Conservation (phyloP, 2,113 vertebrate genomes). For the Garra rufa region DNA sequence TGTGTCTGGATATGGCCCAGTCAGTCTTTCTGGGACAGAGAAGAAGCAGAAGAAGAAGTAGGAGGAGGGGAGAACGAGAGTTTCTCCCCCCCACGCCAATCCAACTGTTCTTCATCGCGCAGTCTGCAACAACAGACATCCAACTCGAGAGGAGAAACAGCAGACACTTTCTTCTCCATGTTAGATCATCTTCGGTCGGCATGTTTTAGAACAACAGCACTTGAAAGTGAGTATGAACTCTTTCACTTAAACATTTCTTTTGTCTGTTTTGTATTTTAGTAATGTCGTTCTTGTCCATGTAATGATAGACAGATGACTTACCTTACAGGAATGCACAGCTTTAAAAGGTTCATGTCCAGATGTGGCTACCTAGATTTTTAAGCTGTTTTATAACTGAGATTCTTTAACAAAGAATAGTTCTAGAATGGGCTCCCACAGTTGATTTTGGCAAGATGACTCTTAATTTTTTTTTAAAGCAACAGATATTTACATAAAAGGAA, state of each 20-base stretch:
- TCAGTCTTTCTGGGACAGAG: slow-evolving; percentile 62
- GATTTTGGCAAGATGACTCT: slow-evolving; percentile 42
- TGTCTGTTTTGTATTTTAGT: background rate
- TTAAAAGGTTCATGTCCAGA: slow-evolving; percentile 1
- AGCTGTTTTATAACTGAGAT: slow-evolving; percentile 29
- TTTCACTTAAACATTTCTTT: background rate
- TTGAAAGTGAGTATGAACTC: slow-evolving; percentile 29
- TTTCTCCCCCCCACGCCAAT: slow-evolving; percentile 42
- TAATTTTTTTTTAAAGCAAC: slow-evolving; percentile 26
- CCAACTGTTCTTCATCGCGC: slow-evolving; percentile 36
- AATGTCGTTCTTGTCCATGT: background rate
- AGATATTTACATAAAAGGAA: slow-evolving; percentile 40
- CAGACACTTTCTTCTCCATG: slow-evolving; percentile 26
- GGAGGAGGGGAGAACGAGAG: slow-evolving; percentile 22
- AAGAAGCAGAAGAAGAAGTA: slow-evolving; percentile 16
- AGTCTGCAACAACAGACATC: slow-evolving; percentile 60
- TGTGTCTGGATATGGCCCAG: slow-evolving; percentile 78
- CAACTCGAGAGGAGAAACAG: slow-evolving; percentile 67
- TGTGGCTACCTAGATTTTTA: slow-evolving; percentile 36
- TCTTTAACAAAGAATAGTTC: background rate
- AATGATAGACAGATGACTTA: slow-evolving; percentile 19
- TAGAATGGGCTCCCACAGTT: slow-evolving; percentile 40
- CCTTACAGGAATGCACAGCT: slow-evolving; percentile 24
- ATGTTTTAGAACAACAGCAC: slow-evolving; percentile 16
- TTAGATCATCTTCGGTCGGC: background rate